Base-by-base conservation (phyloP, 2,113 vertebrate species). In the Tachuris rubrigastra region DNA sequence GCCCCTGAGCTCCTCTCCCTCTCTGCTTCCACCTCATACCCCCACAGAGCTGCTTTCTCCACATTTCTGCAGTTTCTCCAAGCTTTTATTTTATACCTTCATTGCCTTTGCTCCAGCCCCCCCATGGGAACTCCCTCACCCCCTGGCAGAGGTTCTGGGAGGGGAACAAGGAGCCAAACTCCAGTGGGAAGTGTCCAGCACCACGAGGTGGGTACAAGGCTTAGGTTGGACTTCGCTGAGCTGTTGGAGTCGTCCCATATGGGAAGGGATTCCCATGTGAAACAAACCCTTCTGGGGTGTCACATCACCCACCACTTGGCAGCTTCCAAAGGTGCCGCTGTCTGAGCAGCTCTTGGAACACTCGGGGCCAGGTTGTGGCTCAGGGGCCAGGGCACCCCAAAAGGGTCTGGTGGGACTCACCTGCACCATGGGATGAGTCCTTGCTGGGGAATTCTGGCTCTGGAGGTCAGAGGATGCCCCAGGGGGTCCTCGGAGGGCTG, bases 191-290 rank as follows among this genome's bases (percentile, higher is more conserved):
- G 41, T 16, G 35, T 28, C 74, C 53, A 55, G 53, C 52, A 60
- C 20, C 35, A 59, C 31, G 8, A 0, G 9, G 49, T 20, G 33
- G 27, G 17, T 22, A 21, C 30, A 30, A 20, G 6, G 28, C 42
- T 52, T 7, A 21, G 18, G 12, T 22, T 62, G 53, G 68, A 59
- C 37, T 52, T n/a, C 22, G 28, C 58, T 8, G 21, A 35, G 33
- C 24, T 12, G 9, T 65, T 52, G 39, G 30, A 86, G 20, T 31
- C 22, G 33, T 11, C 31, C 27, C 3, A 1, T 0, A 20, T 0
- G 3, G 23, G 8, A 52, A 39, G 33, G 46, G 52, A 66, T 20
- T 16, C 11, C 15, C 20, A 15, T 50, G 8, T 47, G 42, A 56
- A 58, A 41, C 9, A 60, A 72, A n/a, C 2, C 8, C 13, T 30